A percentile compares a stretch with the other conserved stretches of the same genome.
Evolutionary conservation across 1,140 invertebrate species (phyloP).

Genomic region (Patella vulgata): DNA sequence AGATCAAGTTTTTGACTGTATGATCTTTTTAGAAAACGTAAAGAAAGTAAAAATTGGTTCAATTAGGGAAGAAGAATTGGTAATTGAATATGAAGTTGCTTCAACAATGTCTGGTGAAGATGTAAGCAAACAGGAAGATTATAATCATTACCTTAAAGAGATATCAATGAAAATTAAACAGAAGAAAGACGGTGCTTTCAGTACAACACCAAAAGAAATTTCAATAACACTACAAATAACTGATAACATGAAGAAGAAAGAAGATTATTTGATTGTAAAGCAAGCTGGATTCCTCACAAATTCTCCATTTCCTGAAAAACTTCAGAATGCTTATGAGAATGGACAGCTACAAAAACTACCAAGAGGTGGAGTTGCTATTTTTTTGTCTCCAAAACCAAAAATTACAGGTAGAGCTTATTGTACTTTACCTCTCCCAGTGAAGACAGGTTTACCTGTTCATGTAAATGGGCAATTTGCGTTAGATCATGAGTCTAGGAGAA

Average conservation of each 20-base stretch:
- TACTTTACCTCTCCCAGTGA: slow-evolving; percentile 56
- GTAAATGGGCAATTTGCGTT: slow-evolving; percentile 64
- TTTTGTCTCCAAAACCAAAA: background rate
- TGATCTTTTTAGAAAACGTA: slow-evolving; percentile 56
- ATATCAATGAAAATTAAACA: background rate
- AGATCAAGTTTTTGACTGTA: slow-evolving; percentile 36
- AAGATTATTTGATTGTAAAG: slow-evolving; percentile 42
- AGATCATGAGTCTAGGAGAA: slow-evolving; percentile 55
- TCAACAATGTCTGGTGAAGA: slow-evolving; percentile 16
- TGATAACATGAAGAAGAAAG: slow-evolving; percentile 9
- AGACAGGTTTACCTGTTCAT: slow-evolving; percentile 54
- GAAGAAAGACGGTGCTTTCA: background rate
- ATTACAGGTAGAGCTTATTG: slow-evolving; percentile 46
- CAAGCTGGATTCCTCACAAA: slow-evolving; percentile 40
- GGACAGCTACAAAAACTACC: slow-evolving; percentile 46
- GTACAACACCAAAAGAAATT: slow-evolving; percentile 5
- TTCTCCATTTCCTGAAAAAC: slow-evolving; percentile 5
- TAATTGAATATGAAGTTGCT: slow-evolving; percentile 28
- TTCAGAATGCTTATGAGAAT: slow-evolving; percentile 27
- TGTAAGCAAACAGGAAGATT: slow-evolving; percentile 13
- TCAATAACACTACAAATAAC: slow-evolving; percentile 25
- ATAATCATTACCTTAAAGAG: slow-evolving; percentile 19
- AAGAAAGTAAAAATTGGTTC: slow-evolving; percentile 37
- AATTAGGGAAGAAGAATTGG: slow-evolving; percentile 25
- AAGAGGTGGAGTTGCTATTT: slow-evolving; percentile 50